A percentile compares a stretch with the other conserved stretches of the same genome.
Conservation (phyloP, 2,888 invertebrate species). For the Auanema freiburgensis region DNA sequence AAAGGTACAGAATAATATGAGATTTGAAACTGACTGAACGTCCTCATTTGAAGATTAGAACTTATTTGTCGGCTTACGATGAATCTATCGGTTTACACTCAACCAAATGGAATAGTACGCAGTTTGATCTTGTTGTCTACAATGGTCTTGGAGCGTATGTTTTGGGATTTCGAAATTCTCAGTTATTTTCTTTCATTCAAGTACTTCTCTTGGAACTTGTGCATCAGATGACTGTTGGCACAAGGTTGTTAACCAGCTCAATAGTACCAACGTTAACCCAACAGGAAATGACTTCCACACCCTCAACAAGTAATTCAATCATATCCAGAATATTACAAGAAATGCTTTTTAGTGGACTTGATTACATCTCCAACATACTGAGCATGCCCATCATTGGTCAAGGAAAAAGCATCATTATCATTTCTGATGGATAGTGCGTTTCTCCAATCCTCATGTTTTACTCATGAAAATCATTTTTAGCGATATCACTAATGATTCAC, state of each 20-base stretch:
- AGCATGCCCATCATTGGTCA: background rate
- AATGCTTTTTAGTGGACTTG: slow-evolving; percentile 14
- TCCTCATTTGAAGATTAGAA: slow-evolving; percentile 3
- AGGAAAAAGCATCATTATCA: slow-evolving; percentile 10
- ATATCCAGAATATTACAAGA: background rate
- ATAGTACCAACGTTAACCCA: slow-evolving; percentile 8
- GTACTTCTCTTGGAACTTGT: background rate
- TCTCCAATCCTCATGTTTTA: background rate
- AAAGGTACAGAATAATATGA: slow-evolving; percentile 7
- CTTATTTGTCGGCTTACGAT: slow-evolving; percentile 13
- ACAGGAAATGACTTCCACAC: background rate
- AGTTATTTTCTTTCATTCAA: background rate
- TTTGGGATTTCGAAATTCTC: no score
- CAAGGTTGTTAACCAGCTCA: background rate
- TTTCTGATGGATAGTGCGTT: slow-evolving; percentile 19
- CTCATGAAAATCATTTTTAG: slow-evolving; percentile 6
- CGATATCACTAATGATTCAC: slow-evolving; percentile 12
- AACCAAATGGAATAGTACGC: slow-evolving; percentile 5
- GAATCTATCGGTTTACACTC: slow-evolving; percentile 12
- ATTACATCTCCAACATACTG: background rate
- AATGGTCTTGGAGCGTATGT: slow-evolving; percentile 9
- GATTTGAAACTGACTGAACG: no score
- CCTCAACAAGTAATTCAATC: slow-evolving; percentile 6
- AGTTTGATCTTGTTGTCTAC: slow-evolving; percentile 16
- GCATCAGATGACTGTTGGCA: slow-evolving; percentile 18